Base-by-base conservation (phyloP, 2,888 invertebrate species). In the Papilio demoleus region DNA sequence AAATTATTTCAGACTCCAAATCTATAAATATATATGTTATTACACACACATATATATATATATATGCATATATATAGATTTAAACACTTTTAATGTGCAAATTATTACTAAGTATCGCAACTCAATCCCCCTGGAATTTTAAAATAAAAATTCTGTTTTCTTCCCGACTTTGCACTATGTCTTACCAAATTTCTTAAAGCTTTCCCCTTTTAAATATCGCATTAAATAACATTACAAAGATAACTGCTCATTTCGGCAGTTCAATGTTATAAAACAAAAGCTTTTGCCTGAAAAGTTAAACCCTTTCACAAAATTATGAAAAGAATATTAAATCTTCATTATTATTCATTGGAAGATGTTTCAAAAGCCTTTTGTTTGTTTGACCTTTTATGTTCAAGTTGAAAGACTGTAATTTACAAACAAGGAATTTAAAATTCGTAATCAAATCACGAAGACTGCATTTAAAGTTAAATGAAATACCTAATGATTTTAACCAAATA, bases 321-420 rank as follows among this genome's bases (percentile, higher is more conserved):
- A 58, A 58, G 58, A 58, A 58, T 58, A 58, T 58, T 58, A 31
- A 58, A 58, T 31, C 34, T 58, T 58, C 58, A 58, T 58, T 58
- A 58, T 58, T 58, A 58, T 58, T 58, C 58, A 58, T 58, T 19
- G 19, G 17, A 19, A 36, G 58, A 58, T 36, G 58, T 58, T 36
- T 36, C 27, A n/a, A 58, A 58, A 36, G 58, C 58, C 36, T 58
- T 34, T 58, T 58, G 58, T 58, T 58, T 58, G 34, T 58, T 58
- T 58, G 58, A 19, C 19, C 34, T 58, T 58, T 36, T 36, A 36
- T 12, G 19, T 58, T 58, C 58, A 56, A 34, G 58, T 58, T 58
- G 12, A 17, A 12, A 12, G 12, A 11, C 19, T 36, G 58, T 17
- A 34, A 5, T 17, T 19, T 5, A 27, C 58, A 58, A 50, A 27